Percentiles rank a stretch among this genome's conserved stretches.
phyloP scores from a whole-genome alignment of 2,113 vertebrate species.

The Neomonachus schauinslandi region DNA sequence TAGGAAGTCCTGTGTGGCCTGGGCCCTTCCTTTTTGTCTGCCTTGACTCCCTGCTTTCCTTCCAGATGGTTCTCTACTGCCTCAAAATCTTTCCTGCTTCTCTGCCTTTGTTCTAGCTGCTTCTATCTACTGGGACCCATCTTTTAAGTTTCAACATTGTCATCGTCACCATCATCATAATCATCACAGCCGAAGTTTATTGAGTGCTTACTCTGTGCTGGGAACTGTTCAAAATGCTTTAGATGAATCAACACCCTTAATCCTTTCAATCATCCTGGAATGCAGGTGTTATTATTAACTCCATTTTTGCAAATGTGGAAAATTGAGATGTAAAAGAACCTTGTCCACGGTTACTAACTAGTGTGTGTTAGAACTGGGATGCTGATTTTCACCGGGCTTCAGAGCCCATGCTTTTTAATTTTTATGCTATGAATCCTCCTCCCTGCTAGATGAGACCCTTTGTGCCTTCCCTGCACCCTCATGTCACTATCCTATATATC shows the following conservation, averaged over 20 bases:
- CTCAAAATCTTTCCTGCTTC: no score
- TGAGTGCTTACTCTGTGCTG: background rate
- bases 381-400: background rate
- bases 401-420: background rate
- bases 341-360: background rate
- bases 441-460: background rate
- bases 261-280: background rate
- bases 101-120: background rate
- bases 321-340: background rate
- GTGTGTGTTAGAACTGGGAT: background rate
- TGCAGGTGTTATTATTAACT: background rate
- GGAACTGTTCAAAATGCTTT: background rate
- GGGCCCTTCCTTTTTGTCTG: background rate
- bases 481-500: conserved; percentile 8
- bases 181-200: background rate
- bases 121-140: background rate
- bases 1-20: background rate
- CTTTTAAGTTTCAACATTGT: background rate
- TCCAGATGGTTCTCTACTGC: background rate
- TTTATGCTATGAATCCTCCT: background rate
- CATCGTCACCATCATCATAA: background rate
- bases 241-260: background rate
- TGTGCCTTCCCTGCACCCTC: background rate
- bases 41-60: background rate
- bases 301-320: background rate